A percentile compares a stretch with the other conserved stretches of the same genome.
phyloP scores from a whole-genome alignment of 2,797 vertebrate genomes.

The Champsocephalus gunnari region DNA sequence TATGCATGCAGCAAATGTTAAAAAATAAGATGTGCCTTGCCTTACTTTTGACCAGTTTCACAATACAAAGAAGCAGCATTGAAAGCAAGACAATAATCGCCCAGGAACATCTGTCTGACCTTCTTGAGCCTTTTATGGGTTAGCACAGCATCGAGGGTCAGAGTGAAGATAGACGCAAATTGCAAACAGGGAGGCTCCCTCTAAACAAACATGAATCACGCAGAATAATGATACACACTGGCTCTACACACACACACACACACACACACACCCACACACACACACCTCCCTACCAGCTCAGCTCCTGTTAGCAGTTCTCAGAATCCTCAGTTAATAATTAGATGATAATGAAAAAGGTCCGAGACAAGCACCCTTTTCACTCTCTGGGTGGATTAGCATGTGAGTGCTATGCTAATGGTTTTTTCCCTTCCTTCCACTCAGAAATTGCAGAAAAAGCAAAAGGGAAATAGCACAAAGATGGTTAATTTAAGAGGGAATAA shows the following conservation, averaged over 20 bases:
- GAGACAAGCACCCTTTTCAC: slow-evolving; percentile 74
- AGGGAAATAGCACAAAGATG: slow-evolving; percentile 40
- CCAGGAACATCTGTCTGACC: slow-evolving; percentile 68
- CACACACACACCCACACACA: slow-evolving; percentile 24
- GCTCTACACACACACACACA: slow-evolving; percentile 20
- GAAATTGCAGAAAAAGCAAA: slow-evolving; percentile 44
- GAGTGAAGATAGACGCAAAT: slow-evolving; percentile 64
- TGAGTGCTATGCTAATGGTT: slow-evolving; percentile 81
- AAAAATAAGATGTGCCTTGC: slow-evolving; percentile 18
- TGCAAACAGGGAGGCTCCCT: slow-evolving; percentile 63
- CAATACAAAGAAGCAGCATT: slow-evolving; percentile 32
- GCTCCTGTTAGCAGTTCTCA: slow-evolving; percentile 70
- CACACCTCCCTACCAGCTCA: slow-evolving; percentile 31
- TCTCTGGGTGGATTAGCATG: slow-evolving; percentile 79
- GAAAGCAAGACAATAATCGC: slow-evolving; percentile 52
- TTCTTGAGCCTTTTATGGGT: slow-evolving; percentile 71
- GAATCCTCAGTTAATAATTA: slow-evolving; percentile 84
- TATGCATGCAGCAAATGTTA: slow-evolving; percentile 12
- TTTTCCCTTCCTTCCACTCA: slow-evolving; percentile 56
- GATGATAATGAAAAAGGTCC: slow-evolving; percentile 83
- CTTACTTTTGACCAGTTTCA: slow-evolving; percentile 31
- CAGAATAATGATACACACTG: slow-evolving; percentile 30
- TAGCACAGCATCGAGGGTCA: slow-evolving; percentile 61
- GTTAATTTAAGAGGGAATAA: slow-evolving; percentile 66
- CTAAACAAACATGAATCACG: slow-evolving; percentile 67